Evolutionary conservation across 2,797 vertebrate species (phyloP), one percentile per base, ranked within the genome.

Genomic region (Pseudochromis fuscus): DNA sequence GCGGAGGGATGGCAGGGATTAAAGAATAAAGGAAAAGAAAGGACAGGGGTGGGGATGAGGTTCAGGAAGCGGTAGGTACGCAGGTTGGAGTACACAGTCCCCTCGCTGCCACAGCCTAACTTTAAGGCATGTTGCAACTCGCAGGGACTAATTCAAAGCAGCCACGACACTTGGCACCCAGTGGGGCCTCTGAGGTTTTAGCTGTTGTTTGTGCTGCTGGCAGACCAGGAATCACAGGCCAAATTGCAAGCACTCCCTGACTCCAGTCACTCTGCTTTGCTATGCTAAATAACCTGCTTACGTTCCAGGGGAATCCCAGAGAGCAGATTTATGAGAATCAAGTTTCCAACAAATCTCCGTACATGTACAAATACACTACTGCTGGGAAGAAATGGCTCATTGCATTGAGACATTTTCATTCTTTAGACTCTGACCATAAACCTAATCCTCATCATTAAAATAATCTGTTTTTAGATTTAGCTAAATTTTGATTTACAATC

Each of bases 61-160:
- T 83, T 86, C 83, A 89, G 86, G 87, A 92, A 89, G 85, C 79
- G 49, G 76, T 88, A 87, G 86, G 88, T 86, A 88, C 87, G 82
- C 85, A 84, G 80, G 80, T 81, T 75, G 75, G 78, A 90, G 83
- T 79, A 84, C 71, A 69, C 75, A 78, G 79, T 72, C 83, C 79
- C 80, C 75, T 73, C 76, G 84, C n/a, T 89, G 86, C 90, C 88
- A 61, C 88, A 90, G 85, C 65, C 75, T 85, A 82, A 91, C 80
- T 88, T 90, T 87, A 75, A 90, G 92, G 93, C 92, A 90, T 93
- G 93, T 93, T 92, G 80, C 88, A 83, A 88, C 92, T 91, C 82
- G 89, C 91, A 83, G 86, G 82, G 91, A 85, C 89, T 94, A 93
- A 94, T 94, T 92, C 91, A 91, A 91, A 93, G 89, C 93, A 94